phyloP scores from a whole-genome alignment of 2,113 vertebrate species.

The Rhea americana region DNA sequence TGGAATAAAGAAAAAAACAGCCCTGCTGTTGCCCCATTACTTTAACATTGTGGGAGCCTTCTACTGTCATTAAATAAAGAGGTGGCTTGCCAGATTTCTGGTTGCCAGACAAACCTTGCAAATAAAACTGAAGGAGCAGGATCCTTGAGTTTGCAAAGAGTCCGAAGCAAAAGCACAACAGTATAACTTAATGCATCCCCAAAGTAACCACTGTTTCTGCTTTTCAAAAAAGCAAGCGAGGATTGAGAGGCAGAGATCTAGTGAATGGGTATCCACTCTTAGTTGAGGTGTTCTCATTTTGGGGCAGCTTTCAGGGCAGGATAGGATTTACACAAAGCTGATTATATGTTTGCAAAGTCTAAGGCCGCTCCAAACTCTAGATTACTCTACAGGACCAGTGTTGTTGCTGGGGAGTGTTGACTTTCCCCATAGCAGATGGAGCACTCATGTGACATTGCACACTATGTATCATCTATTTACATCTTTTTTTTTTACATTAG shows the following conservation, averaged over 20 bases:
- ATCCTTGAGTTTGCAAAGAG: background rate
- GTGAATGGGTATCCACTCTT: background rate
- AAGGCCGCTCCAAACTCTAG: conserved; percentile 2
- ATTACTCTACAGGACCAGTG: conserved; percentile 9
- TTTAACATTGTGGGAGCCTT: background rate
- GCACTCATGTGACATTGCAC: conserved; percentile 63
- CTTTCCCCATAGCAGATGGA: conserved; percentile 72
- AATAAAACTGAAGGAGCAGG: background rate
- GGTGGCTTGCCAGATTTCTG: background rate
- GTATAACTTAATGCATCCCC: background rate
- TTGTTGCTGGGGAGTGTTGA: conserved; percentile 51
- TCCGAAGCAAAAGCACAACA: background rate
- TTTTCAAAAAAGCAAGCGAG: background rate
- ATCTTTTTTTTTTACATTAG: conserved; percentile 74
- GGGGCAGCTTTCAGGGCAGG: background rate
- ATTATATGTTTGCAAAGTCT: background rate
- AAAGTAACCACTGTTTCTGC: background rate
- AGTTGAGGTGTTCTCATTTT: background rate
- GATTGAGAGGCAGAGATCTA: background rate
- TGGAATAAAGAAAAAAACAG: background rate
- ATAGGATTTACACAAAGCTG: background rate
- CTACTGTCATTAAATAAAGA: background rate
- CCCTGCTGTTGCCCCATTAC: background rate
- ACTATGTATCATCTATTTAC: conserved; percentile 75
- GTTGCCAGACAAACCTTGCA: background rate